Evolutionary conservation across 2,113 vertebrate genomes (phyloP).

Genomic region (Mesembrinibis cayennensis): DNA sequence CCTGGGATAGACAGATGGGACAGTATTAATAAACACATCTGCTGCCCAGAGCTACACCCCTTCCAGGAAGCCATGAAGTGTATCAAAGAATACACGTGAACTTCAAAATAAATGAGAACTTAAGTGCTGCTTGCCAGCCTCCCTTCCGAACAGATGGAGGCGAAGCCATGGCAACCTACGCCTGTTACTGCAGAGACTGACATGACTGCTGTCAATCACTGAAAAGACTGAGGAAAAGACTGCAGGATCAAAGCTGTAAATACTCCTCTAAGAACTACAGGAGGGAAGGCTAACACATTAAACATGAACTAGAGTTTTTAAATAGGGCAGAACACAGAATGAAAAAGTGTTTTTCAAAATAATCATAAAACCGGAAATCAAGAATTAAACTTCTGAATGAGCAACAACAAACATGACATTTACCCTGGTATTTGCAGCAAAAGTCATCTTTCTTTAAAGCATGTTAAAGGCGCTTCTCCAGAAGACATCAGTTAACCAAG

Average conservation of each 20-base stretch:
- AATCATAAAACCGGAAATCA: not conserved
- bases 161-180: not conserved
- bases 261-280: not conserved
- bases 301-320: not conserved
- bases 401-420: not conserved
- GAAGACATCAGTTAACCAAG: not conserved
- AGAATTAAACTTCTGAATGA: not conserved
- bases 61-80: not conserved
- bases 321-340: not conserved
- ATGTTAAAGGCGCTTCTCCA: not conserved
- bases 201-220: not conserved
- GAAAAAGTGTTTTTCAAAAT: not conserved
- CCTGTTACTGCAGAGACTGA: not conserved
- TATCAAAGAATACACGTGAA: not conserved
- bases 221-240: not conserved
- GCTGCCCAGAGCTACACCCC: not conserved
- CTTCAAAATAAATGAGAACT: not conserved
- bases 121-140: not conserved
- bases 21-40: not conserved
- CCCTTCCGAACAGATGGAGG: not conserved
- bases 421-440: not conserved
- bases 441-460: not conserved
- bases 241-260: not conserved
- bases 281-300: not conserved
- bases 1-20: not conserved